Conservation (phyloP, 2,797 vertebrate genomes). For the Eulemur rubriventer region DNA sequence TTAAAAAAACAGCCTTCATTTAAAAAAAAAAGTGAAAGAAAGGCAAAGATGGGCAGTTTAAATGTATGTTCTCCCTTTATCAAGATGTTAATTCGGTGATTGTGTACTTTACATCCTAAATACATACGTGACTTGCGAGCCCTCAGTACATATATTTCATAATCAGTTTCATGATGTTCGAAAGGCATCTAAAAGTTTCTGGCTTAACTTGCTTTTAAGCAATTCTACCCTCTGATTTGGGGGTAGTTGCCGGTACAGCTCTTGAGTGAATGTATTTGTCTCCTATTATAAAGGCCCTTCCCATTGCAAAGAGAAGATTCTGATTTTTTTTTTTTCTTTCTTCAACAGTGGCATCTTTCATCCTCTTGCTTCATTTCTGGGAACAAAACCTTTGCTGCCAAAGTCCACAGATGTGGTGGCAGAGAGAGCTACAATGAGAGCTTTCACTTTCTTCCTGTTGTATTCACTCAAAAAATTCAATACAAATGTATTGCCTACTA, state of each 20-base stretch:
- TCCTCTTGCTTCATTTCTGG: not conserved
- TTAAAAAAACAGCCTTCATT: not conserved
- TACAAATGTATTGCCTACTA: not conserved
- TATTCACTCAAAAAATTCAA: not conserved
- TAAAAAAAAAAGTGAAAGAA: slow-evolving; percentile 26
- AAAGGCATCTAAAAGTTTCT: not conserved
- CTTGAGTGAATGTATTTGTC: not conserved
- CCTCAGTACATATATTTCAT: not conserved
- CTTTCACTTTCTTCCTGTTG: not conserved
- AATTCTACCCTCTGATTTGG: not conserved
- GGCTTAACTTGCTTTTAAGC: not conserved
- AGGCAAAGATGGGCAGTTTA: not conserved
- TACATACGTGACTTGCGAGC: not conserved
- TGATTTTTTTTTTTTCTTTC: not conserved
- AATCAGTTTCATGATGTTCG: not conserved
- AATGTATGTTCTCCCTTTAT: not conserved
- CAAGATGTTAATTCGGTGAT: not conserved
- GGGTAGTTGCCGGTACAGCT: not conserved
- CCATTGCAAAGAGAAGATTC: not conserved
- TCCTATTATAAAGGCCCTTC: not conserved
- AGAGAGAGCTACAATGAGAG: not conserved
- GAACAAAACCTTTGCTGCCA: not conserved
- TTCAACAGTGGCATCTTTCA: not conserved
- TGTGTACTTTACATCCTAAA: not conserved
- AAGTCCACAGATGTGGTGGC: not conserved